Base-by-base conservation (phyloP, 2,888 invertebrate genomes). In the Timema cristinae region DNA sequence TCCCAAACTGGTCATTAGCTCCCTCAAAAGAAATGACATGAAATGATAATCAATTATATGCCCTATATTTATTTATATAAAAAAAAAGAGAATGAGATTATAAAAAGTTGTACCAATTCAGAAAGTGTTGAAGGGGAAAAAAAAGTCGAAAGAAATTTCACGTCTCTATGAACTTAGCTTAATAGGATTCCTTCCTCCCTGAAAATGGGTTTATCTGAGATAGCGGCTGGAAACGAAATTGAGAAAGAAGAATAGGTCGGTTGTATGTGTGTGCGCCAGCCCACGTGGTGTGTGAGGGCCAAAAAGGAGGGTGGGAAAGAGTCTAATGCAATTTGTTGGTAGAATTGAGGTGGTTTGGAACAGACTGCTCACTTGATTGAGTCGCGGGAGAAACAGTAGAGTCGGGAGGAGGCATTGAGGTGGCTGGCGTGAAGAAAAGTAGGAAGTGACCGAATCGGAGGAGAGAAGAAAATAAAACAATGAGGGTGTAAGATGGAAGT, bases 301-400 rank as follows among this genome's bases (percentile, higher is more conserved):
- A 13, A 51, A 51, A n/a, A 9, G 50, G 61, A 68, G 67, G 51
- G 9, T 50, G 50, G 51, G 51, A 16, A 32, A 59, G 59, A 48
- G 69, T 54, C 70, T 72, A 72, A 72, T 72, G 72, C 72, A 72
- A 72, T 72, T 72, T 72, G 70, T 72, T 70, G 67, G 72, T 52
- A 72, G 72, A 72, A 72, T 72, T 52, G 72, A 72, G 61, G 71
- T 32, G 61, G 71, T 67, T 61, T 71, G 67, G 71, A 61, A 15
- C 59, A 61, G 71, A 67, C 71, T 71, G 71, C 67, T 61, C 68
- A 50, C 71, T 71, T 68, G 68, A 71, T 71, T 71, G 71, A 68
- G 71, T 67, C 59, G 50, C 49, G 51, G 9, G 15, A 11, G 32
- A 51, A 7, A 11, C 16, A 68, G 32, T 32, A 15, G 13, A 9